These are phyloP conservation scores for Phyllostomus discolor DNA, from an alignment of 2,113 vertebrate species.

Conservation along the genomic window DNA sequence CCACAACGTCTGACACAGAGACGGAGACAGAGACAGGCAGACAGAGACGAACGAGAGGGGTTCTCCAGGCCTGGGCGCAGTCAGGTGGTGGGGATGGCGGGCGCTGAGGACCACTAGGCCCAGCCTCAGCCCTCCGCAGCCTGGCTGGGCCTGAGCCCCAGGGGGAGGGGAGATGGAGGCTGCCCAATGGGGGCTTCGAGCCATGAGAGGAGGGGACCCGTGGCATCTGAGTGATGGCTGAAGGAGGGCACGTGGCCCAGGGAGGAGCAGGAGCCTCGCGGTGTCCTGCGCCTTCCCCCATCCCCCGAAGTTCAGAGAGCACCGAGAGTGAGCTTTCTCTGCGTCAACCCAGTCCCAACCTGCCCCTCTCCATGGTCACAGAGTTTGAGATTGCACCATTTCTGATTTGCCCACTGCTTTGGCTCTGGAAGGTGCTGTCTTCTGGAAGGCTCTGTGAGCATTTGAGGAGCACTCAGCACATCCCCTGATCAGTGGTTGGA, in stretches of 20 bases:
- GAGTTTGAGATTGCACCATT: not conserved
- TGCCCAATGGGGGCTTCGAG: not conserved
- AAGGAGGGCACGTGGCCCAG: not conserved
- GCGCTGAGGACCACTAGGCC: not conserved
- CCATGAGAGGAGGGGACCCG: not conserved
- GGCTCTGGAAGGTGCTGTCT: not conserved
- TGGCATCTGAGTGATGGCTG: not conserved
- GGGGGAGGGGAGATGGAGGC: not conserved
- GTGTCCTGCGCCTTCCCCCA: too few species aligned
- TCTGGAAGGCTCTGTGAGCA: not conserved
- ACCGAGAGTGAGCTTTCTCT: too few species aligned
- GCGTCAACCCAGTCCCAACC: not conserved
- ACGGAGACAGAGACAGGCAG: constrained; percentile 69
- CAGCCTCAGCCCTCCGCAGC: not conserved
- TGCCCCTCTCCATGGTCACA: not conserved
- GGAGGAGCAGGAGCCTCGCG: not conserved
- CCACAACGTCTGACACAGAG: constrained; percentile 52
- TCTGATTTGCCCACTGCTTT: fast-evolving
- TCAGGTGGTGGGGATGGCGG: not conserved
- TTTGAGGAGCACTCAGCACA: not conserved
- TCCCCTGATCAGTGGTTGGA: not conserved
- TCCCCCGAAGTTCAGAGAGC: fast-evolving
- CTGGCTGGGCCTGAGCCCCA: not conserved
- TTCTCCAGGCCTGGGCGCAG: not conserved
- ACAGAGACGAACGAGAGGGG: constrained; percentile 65